Percentiles rank a stretch among this genome's conserved stretches.
Evolutionary conservation across 2,797 vertebrate genomes (phyloP).

Genomic region (Sarcophilus harrisii): DNA sequence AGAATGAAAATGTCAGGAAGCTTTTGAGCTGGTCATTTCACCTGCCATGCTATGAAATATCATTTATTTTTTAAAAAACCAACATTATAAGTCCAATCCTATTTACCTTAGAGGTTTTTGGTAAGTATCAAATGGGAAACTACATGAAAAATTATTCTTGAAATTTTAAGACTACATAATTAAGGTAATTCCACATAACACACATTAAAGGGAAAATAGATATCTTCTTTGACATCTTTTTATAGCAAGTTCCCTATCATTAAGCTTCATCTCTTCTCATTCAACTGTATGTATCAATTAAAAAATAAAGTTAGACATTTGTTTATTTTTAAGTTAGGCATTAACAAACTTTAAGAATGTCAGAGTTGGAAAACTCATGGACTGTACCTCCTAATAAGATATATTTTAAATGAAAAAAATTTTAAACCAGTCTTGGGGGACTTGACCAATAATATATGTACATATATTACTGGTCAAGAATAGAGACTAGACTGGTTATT

Average conservation of each 20-base stretch:
- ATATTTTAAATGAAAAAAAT: conserved; percentile 46
- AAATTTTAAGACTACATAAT: neutral
- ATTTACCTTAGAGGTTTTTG: neutral
- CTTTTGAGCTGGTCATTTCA: neutral
- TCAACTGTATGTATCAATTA: neutral
- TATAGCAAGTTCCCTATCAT: neutral
- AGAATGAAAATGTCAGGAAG: neutral
- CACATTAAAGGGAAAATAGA: neutral
- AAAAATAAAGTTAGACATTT: neutral
- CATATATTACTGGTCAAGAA: neutral
- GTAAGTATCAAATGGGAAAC: neutral
- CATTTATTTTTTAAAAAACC: neutral
- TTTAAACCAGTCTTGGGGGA: conserved; percentile 73
- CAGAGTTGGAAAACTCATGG: neutral
- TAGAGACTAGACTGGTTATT: neutral
- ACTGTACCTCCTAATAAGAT: neutral
- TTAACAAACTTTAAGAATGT: neutral
- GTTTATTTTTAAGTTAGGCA: neutral
- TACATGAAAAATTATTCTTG: neutral
- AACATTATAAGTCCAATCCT: neutral
- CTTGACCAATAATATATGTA: conserved; percentile 41
- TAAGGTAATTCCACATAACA: neutral
- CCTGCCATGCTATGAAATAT: neutral
- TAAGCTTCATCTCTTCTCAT: neutral
- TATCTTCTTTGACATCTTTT: neutral